Evolutionary conservation across 2,113 vertebrate genomes (phyloP), one percentile per base, ranked within the genome.

Genomic region (Marcusenius ussheri): DNA sequence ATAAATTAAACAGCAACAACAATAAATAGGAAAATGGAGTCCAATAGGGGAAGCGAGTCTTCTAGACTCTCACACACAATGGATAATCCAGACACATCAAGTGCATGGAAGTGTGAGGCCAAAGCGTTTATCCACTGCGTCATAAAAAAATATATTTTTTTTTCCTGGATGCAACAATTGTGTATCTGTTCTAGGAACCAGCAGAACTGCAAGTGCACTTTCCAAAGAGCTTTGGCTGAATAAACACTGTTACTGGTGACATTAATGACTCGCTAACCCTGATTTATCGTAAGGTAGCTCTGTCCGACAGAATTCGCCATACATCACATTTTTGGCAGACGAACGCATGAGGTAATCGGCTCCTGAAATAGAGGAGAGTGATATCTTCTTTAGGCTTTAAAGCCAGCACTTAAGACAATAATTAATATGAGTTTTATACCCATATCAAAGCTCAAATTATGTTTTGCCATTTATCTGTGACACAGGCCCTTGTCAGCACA

Each of bases 371-470:
- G 94, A 93, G 91, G 91, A 89, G 93, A 93, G 92, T 93, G 94
- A 94, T 93, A 95, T 94, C 92, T 91, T 92, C 91, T 91, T 89
- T 93, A 45, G 92, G 91, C 92, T 94, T 95, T 94, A 95, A 95
- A 95, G 92, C 93, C 92, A 94, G 95, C 95, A 96, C 94, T 96
- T 95, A 95, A 94, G 93, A 91, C 92, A 96, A 95, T 95, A 96
- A 96, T 96, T 96, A 96, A 96, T 94, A 94, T 86, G 90, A 92
- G 94, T 94, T 96, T 96, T 95, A 96, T 94, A 93, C 91, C 94
- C 93, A 93, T 94, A 94, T 94, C 93, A 95, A 92, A 95, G 93
- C 91, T 93, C 90, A 95, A 95, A 96, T 96, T 94, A 95, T 95
- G 92, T 94, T 94, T 94, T 62, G 92, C 93, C 91, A 93, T 95